Conservation (phyloP, 2,113 vertebrate species). For the Dicentrarchus labrax region DNA sequence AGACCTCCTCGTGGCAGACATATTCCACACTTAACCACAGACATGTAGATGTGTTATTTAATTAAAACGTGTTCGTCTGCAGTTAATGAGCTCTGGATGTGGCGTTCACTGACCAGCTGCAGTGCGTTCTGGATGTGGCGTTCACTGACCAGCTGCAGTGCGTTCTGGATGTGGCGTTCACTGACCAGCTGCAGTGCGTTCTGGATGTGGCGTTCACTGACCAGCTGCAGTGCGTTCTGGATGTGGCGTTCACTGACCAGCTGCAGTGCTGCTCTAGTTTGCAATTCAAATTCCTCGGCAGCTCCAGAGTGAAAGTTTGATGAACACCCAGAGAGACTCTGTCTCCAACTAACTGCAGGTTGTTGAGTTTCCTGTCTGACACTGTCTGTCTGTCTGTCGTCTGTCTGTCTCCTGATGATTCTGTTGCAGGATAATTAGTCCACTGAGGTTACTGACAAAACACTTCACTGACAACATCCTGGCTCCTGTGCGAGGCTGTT, state of each 20-base stretch:
- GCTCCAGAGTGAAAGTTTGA: background rate
- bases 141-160: too few species aligned
- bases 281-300: constrained; percentile 8
- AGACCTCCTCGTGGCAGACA: too few species aligned
- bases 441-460: constrained; percentile 17
- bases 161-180: too few species aligned
- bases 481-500: background rate
- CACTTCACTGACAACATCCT: background rate
- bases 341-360: background rate
- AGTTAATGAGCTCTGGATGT: too few species aligned
- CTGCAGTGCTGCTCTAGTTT: background rate
- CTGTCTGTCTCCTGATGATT: background rate
- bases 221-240: too few species aligned
- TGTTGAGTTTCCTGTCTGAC: constrained; percentile 7
- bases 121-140: too few species aligned
- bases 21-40: too few species aligned
- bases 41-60: too few species aligned
- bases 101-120: too few species aligned
- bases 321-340: background rate
- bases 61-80: too few species aligned
- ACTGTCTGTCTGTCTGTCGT: background rate
- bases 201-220: too few species aligned
- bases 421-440: constrained; percentile 34
- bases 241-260: background rate
- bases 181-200: too few species aligned